Evolutionary conservation across 1,140 invertebrate species (phyloP).

Genomic region (Lordiphosa collinella): DNA sequence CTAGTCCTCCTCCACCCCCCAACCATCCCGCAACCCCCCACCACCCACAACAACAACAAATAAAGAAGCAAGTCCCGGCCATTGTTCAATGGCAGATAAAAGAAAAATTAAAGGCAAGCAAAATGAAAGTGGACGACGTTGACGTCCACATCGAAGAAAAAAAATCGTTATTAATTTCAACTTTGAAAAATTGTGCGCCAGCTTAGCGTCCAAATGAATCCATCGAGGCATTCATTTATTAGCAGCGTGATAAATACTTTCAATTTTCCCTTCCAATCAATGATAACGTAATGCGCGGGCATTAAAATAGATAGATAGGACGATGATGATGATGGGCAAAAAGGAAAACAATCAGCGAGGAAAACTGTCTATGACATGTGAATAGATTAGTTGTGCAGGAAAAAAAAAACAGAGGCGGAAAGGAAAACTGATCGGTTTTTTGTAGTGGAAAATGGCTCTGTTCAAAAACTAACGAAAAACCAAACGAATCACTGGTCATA

Average conservation of each 20-base stretch:
- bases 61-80: conserved; percentile 32
- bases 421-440: neutral
- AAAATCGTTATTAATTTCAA: conserved; percentile 73
- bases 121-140: conserved; percentile 50
- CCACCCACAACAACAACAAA: too few relatives aligned
- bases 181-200: conserved; percentile 74
- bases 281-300: conserved; percentile 67
- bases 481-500: too few relatives aligned
- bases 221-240: conserved; percentile 68
- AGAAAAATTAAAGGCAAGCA: conserved; percentile 75
- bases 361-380: neutral
- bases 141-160: conserved; percentile 3
- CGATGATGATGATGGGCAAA: conserved; percentile 22
- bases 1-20: neutral
- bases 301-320: conserved; percentile 56
- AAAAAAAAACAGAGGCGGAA: neutral
- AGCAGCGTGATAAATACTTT: conserved; percentile 76
- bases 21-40: too few relatives aligned
- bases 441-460: too few relatives aligned
- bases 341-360: conserved; percentile 31
- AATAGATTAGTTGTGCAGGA: neutral
- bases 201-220: conserved; percentile 50
- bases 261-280: conserved; percentile 73
- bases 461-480: too few relatives aligned
- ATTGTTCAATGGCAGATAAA: conserved; percentile 78